These are phyloP conservation scores for Diogma glabrata DNA, from an alignment of 2,888 invertebrate species.

Conservation along the genomic window DNA sequence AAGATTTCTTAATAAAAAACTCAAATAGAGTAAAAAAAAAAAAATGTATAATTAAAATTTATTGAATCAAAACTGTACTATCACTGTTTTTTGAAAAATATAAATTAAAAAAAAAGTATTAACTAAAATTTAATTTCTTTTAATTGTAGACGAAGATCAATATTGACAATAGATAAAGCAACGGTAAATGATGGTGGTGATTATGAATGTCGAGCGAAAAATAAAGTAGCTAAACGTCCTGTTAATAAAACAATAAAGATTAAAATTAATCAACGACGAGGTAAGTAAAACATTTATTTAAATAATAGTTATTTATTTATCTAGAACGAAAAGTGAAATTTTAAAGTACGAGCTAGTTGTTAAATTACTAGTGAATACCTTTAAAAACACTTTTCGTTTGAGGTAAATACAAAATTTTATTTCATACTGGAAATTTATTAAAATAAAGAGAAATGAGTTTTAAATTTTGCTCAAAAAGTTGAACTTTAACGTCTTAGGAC, in stretches of 20 bases:
- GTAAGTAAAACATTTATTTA: neutral
- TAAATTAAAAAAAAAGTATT: neutral
- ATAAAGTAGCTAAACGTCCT: constrained; percentile 33
- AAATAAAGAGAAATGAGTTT: no score
- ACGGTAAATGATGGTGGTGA: constrained; percentile 61
- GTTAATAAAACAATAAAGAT: constrained; percentile 33
- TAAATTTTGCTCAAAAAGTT: no score
- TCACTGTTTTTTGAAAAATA: neutral
- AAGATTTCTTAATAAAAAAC: no score
- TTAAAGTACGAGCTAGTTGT: no score
- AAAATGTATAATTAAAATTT: neutral
- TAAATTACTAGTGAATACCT: no score
- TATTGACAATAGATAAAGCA: constrained; percentile 65
- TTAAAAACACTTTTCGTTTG: no score
- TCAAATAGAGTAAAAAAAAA: no score
- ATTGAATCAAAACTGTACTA: neutral
- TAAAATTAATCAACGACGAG: constrained; percentile 23
- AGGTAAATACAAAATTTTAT: no score
- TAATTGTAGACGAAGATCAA: constrained; percentile 64
- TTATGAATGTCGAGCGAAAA: constrained; percentile 72
- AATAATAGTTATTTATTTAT: no score
- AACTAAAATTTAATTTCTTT: constrained; percentile 21
- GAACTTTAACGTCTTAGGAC: no score
- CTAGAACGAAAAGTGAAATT: no score
- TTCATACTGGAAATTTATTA: no score